These are phyloP conservation scores for Watsonalla binaria DNA, from an alignment of 2,888 invertebrate genomes.

Conservation along the genomic window DNA sequence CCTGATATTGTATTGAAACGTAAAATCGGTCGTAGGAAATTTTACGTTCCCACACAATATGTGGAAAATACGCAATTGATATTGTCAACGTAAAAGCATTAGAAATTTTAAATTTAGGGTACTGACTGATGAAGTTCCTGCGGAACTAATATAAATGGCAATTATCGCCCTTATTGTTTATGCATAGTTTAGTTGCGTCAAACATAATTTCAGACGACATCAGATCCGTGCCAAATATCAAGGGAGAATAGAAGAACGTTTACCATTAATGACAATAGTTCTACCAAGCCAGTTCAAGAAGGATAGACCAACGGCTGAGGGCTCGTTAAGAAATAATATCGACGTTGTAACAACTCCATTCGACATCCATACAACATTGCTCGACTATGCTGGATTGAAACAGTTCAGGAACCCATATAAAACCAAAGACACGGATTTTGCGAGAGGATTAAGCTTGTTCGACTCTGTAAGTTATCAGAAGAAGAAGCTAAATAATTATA, in stretches of 20 bases:
- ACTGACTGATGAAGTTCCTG: too few species aligned
- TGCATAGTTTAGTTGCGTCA: too few species aligned
- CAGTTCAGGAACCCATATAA: conserved; percentile 41
- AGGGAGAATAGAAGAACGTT: conserved; percentile 83
- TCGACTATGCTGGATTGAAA: conserved; percentile 79
- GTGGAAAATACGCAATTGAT: too few species aligned
- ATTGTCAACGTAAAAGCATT: too few species aligned
- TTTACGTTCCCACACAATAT: too few species aligned
- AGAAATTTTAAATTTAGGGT: too few species aligned
- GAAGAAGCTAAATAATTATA: too few species aligned
- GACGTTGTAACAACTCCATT: conserved; percentile 89
- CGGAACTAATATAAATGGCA: too few species aligned
- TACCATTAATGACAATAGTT: conserved; percentile 73
- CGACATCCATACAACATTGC: conserved; percentile 85
- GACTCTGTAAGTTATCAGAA: conserved; percentile 64
- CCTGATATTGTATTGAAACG: too few species aligned
- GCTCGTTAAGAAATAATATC: conserved; percentile 81
- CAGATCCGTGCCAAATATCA: conserved; percentile 85
- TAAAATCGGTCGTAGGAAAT: too few species aligned
- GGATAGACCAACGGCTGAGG: conserved; percentile 78
- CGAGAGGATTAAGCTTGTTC: conserved; percentile 80
- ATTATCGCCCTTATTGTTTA: too few species aligned
- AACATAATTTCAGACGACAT: too few species aligned
- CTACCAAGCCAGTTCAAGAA: conserved; percentile 85
- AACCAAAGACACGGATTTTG: conserved; percentile 62